Evolutionary conservation across 1,140 invertebrate genomes (phyloP).

Genomic region (Calephelis virginiensis): DNA sequence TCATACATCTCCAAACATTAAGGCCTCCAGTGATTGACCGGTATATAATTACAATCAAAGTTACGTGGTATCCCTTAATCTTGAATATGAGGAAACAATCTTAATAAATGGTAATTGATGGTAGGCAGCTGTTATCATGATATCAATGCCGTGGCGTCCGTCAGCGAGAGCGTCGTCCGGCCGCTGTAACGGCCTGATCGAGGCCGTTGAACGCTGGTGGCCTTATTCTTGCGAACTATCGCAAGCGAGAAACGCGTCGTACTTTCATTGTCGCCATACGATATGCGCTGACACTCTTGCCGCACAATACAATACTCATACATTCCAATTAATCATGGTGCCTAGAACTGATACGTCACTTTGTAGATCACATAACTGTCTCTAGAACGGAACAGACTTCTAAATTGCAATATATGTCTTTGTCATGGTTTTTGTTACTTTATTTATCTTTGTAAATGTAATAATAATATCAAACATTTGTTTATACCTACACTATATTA

Average conservation of each 20-base stretch:
- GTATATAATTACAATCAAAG: neutral
- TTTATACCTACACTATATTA: no score
- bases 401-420: neutral
- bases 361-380: slow-evolving; percentile 10
- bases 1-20: no score
- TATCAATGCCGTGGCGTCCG: slow-evolving; percentile 25
- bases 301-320: slow-evolving; percentile 17
- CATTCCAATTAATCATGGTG: slow-evolving; percentile 16
- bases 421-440: no score
- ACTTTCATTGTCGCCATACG: slow-evolving; percentile 72
- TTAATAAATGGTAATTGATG: slow-evolving; percentile 8
- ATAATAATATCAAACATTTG: neutral
- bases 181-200: slow-evolving; percentile 62
- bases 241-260: slow-evolving; percentile 68
- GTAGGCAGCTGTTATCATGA: slow-evolving; percentile 11
- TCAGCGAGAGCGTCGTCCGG: slow-evolving; percentile 41
- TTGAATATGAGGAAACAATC: slow-evolving; percentile 2
- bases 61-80: neutral
- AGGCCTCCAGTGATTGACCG: no score
- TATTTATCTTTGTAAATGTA: neutral
- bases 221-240: slow-evolving; percentile 72
- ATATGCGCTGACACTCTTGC: slow-evolving; percentile 32
- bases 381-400: neutral
- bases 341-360: slow-evolving; percentile 8
- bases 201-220: slow-evolving; percentile 72